phyloP scores from a whole-genome alignment of 2,797 vertebrate genomes.

The Enteromius fasciolatus region DNA sequence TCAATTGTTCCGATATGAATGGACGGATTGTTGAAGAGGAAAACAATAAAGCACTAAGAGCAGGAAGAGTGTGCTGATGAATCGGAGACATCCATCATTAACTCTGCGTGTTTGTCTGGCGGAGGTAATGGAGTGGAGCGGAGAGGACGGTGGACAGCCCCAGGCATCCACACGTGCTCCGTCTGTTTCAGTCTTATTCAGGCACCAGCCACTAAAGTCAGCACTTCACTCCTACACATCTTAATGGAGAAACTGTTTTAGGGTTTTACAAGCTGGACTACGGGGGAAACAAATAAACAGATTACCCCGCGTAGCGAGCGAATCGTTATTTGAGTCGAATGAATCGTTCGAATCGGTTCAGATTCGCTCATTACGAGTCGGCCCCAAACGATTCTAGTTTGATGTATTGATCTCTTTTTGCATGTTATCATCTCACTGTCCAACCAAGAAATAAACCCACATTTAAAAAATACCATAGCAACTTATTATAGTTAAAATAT shows the following conservation, averaged over 20 bases:
- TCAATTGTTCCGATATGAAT: constrained; percentile 22
- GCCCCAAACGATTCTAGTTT: not conserved
- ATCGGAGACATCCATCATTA: constrained; percentile 65
- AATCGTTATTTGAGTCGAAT: not conserved
- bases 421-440: not conserved
- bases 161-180: constrained; percentile 58
- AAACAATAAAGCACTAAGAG: constrained; percentile 41
- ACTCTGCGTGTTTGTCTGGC: constrained; percentile 59
- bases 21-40: constrained; percentile 42
- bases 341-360: not conserved
- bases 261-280: not conserved
- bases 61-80: constrained; percentile 53
- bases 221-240: not conserved
- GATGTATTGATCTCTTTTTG: not conserved
- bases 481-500: too few species aligned
- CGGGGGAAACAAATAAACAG: not conserved
- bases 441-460: too few species aligned
- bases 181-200: constrained; percentile 56
- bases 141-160: constrained; percentile 59
- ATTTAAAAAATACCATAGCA: too few species aligned
- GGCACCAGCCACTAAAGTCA: constrained; percentile 47
- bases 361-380: not conserved
- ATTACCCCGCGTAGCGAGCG: not conserved
- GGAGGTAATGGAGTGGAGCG: constrained; percentile 65
- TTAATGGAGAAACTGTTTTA: constrained; percentile 5